Evolutionary conservation across 2,797 vertebrate genomes (phyloP).

Genomic region (Zalophus californianus): DNA sequence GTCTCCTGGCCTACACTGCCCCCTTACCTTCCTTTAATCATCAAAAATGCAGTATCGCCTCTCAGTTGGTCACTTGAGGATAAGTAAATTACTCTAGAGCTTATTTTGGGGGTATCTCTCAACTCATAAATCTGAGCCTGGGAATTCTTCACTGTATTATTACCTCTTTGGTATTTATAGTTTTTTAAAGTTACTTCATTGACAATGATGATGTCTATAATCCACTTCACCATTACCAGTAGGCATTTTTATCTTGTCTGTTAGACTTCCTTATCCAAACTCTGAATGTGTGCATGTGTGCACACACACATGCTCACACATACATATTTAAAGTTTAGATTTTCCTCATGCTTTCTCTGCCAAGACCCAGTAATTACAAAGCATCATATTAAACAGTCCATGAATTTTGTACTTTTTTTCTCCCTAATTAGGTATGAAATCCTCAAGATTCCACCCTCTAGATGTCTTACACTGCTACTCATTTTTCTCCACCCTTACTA

Average conservation of each 20-base stretch:
- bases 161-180: neutral
- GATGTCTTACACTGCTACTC: neutral
- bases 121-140: neutral
- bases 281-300: neutral
- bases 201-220: neutral
- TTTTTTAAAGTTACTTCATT: constrained; percentile 9
- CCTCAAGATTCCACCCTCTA: neutral
- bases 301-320: neutral
- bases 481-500: neutral
- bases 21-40: neutral
- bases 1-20: neutral
- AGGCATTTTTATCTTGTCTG: neutral
- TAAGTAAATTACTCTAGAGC: neutral
- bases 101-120: neutral
- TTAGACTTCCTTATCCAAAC: neutral
- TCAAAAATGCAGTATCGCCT: neutral
- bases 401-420: neutral
- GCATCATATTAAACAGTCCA: neutral
- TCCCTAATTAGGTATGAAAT: neutral
- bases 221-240: neutral
- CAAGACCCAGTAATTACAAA: neutral
- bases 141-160: neutral
- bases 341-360: neutral
- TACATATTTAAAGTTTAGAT: neutral
- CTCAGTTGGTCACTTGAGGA: neutral